phyloP scores from a whole-genome alignment of 2,113 vertebrate genomes.

The Formicarius rufipectus region DNA sequence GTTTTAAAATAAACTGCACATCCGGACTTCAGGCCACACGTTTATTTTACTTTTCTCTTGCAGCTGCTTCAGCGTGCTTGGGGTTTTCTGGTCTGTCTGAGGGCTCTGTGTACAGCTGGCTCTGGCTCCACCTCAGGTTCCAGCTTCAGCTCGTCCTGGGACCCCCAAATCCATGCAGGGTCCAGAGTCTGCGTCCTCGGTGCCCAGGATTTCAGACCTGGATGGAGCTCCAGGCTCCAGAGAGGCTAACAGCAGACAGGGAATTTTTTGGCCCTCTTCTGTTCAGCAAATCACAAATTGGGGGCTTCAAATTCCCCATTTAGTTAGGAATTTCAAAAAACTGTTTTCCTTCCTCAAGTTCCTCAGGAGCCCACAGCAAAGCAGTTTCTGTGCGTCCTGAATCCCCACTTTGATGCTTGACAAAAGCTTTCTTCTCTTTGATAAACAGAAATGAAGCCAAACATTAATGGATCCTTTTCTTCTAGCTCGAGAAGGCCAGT shows the following conservation, averaged over 20 bases:
- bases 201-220: neutral
- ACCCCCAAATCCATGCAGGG: fast-evolving
- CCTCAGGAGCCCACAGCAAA: neutral
- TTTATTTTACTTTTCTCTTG: neutral
- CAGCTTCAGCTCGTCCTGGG: neutral
- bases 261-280: neutral
- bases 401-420: slow-evolving; percentile 6
- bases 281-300: neutral
- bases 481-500: slow-evolving; percentile 1
- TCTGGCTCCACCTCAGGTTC: neutral
- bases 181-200: fast-evolving
- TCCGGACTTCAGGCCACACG: slow-evolving; percentile 4
- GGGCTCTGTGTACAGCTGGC: neutral
- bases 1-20: slow-evolving; percentile 42
- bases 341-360: neutral
- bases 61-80: neutral
- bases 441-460: slow-evolving; percentile 61
- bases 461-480: slow-evolving; percentile 34
- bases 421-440: slow-evolving; percentile 59
- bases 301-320: neutral
- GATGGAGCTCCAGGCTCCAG: neutral
- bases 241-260: neutral
- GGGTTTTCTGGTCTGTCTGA: neutral
- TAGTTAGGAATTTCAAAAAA: slow-evolving; percentile 1
- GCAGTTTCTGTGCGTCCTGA: neutral